Conservation (phyloP, 2,113 vertebrate genomes). For the Platysteira castanea region DNA sequence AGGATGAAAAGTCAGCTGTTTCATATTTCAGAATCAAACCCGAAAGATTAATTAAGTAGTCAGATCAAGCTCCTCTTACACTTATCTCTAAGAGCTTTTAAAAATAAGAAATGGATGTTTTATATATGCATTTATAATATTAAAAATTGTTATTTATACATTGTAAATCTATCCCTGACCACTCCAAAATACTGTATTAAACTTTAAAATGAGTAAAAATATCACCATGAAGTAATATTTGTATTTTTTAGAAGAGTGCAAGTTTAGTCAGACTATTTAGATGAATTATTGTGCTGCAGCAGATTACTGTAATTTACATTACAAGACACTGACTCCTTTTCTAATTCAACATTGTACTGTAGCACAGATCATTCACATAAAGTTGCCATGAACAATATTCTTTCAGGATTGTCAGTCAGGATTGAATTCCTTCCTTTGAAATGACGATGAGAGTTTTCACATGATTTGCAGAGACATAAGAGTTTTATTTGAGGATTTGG, state of each 20-base stretch:
- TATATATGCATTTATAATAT: not conserved
- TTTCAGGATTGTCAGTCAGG: too few relatives aligned
- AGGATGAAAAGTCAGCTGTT: not conserved
- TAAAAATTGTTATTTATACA: not conserved
- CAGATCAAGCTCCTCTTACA: not conserved
- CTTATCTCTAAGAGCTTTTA: not conserved
- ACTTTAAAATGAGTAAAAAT: not conserved
- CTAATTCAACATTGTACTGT: not conserved
- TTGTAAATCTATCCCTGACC: not conserved
- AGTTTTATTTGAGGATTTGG: not conserved
- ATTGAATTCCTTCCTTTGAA: not conserved
- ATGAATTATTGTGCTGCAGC: not conserved
- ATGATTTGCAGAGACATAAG: not conserved
- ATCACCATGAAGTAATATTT: not conserved
- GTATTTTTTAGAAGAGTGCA: not conserved
- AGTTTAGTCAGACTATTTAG: not conserved
- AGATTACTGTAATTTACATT: not conserved
- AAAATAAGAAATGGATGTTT: not conserved
- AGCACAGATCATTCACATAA: not conserved
- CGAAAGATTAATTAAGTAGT: not conserved
- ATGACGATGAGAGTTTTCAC: not conserved
- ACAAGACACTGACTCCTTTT: not conserved
- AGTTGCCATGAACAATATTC: not conserved
- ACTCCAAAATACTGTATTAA: not conserved
- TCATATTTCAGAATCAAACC: not conserved